A percentile compares a stretch with the other conserved stretches of the same genome.
Evolutionary conservation across 2,113 vertebrate species (phyloP).

Genomic region (Etia nguti): DNA sequence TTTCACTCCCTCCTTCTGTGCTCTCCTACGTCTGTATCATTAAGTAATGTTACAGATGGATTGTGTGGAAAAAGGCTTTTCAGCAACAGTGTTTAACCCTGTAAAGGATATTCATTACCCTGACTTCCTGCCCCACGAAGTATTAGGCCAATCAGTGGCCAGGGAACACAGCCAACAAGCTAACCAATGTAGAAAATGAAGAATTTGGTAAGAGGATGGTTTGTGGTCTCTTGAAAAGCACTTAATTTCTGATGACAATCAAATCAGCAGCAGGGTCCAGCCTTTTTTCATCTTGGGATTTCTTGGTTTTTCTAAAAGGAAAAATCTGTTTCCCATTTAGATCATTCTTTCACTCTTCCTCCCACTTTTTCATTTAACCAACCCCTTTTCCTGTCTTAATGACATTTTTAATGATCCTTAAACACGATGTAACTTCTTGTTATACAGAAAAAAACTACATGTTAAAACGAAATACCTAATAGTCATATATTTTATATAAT

Average conservation of each 20-base stretch:
- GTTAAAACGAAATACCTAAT: not conserved
- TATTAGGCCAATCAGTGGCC: conserved; percentile 61
- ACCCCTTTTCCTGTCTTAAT: not conserved
- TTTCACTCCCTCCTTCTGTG: not conserved
- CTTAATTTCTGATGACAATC: conserved; percentile 60
- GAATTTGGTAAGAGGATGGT: not conserved
- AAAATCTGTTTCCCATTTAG: conserved; percentile 41
- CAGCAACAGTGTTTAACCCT: conserved; percentile 43
- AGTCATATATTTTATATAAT: not conserved
- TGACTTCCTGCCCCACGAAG: conserved; percentile 40
- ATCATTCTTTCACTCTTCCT: not conserved
- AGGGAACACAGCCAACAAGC: conserved; percentile 32
- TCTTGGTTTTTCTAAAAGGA: not conserved
- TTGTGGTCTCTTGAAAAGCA: conserved; percentile 18
- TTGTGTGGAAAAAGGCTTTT: conserved; percentile 33
- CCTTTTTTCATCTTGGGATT: conserved; percentile 9
- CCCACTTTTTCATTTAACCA: not conserved
- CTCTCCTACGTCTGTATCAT: not conserved
- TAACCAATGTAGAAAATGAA: conserved; percentile 16
- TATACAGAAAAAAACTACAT: not conserved
- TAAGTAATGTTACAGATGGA: not conserved
- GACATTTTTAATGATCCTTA: not conserved
- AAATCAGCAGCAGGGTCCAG: conserved; percentile 31
- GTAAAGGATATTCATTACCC: conserved; percentile 41
- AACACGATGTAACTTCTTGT: not conserved